Evolutionary conservation across 2,797 vertebrate species (phyloP).

Genomic region (Pygocentrus nattereri): DNA sequence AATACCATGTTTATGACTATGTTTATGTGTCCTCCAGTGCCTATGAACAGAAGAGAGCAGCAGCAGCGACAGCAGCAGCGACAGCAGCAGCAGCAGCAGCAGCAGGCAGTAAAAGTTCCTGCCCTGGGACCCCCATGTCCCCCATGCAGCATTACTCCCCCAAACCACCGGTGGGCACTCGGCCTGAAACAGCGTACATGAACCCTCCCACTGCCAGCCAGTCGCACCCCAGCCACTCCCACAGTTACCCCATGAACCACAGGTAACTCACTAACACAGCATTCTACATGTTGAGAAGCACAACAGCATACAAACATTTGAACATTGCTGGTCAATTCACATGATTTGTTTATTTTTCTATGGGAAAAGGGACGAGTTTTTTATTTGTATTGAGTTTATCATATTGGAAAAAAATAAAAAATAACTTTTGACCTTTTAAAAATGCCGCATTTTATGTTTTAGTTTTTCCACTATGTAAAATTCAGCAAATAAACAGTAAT

Average conservation of each 20-base stretch:
- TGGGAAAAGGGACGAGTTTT: no score
- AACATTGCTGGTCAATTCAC: no score
- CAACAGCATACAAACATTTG: no score
- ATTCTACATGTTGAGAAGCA: neutral
- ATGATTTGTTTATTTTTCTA: no score
- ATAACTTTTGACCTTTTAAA: no score
- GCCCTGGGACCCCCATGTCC: slow-evolving; percentile 84
- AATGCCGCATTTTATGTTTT: no score
- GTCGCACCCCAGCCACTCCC: slow-evolving; percentile 75
- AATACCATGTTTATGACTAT: slow-evolving; percentile 20
- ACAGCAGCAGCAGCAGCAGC: slow-evolving; percentile 67
- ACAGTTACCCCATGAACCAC: slow-evolving; percentile 76
- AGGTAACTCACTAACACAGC: slow-evolving; percentile 71
- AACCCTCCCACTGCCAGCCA: slow-evolving; percentile 77
- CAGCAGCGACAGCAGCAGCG: slow-evolving; percentile 76
- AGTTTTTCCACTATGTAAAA: no score
- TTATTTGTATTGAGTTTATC: no score
- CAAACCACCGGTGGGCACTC: slow-evolving; percentile 77
- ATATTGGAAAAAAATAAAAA: no score
- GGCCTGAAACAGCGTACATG: slow-evolving; percentile 87
- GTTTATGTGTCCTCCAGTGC: slow-evolving; percentile 78
- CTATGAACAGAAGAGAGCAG: slow-evolving; percentile 89
- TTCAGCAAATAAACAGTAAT: no score
- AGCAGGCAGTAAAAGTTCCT: slow-evolving; percentile 84
- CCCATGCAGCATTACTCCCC: slow-evolving; percentile 87